Base-by-base conservation (phyloP, 2,797 vertebrate genomes). In the Florisuga fusca region DNA sequence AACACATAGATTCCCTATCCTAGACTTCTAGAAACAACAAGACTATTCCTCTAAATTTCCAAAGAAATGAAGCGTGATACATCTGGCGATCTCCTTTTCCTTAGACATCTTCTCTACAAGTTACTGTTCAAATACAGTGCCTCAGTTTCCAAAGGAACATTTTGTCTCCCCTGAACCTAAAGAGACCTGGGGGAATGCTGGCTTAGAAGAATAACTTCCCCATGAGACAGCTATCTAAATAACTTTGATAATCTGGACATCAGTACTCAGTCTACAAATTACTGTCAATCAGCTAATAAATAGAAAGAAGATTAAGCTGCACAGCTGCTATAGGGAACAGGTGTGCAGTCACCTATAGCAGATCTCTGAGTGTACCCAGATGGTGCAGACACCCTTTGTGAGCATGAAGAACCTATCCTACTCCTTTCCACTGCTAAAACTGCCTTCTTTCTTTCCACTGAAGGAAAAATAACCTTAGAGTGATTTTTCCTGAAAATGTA, bases 1-100 rank as follows among this genome's bases (percentile, higher is more conserved):
- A 74, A 29, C 1, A 53, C 31, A 15, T 5, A 22, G 1, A 16
- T 19, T 41, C 17, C 19, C 10, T 72, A 4, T 22, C 2, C 2
- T 38, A 4, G 19, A 68, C 80, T 91, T 76, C 54, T 25, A 54
- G 38, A 45, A 74, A 15, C 7, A 69, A 36, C 0, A 8, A 54
- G 34, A 78, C 58, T 8, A 25, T 15, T 87, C 11, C 16, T 31
- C 13, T 25, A 43, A 36, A 13, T 31, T 87, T 46, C n/a, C 23
- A 61, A 73, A 46, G 21, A 64, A 82, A 43, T 8, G 3, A 12
- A 66, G 18, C 10, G 7, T 12, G 7, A 43, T 27, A 50, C 20
- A 50, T 6, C 8, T 71, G 12, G 19, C 4, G 61, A 53, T 22
- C 11, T 57, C 10, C 4, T 29, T 76, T 58, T 68, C 36, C n/a